These are phyloP conservation scores for Ammospiza caudacuta DNA, from an alignment of 2,113 vertebrate species.

Conservation along the genomic window DNA sequence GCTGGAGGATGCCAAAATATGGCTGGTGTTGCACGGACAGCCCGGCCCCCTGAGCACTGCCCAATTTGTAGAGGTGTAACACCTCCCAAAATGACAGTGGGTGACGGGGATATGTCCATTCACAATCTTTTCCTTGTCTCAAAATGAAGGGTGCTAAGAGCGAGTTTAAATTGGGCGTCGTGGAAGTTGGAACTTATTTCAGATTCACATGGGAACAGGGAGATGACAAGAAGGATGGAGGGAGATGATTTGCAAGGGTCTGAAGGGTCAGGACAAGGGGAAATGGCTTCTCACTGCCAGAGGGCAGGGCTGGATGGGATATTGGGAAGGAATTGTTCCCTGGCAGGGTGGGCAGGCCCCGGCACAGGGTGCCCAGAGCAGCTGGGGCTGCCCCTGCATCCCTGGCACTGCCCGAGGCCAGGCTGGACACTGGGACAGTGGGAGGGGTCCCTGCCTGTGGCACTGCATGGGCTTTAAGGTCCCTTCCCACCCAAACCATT, in stretches of 20 bases:
- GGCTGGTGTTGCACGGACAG: neutral
- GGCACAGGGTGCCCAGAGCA: no score
- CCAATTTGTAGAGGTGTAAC: neutral
- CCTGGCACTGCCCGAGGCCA: no score
- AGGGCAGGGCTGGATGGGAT: neutral
- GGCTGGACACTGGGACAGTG: no score
- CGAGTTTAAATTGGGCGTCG: fast-evolving
- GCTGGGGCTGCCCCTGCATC: no score
- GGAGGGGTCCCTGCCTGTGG: no score
- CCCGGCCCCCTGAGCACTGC: neutral
- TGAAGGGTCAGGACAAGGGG: fast-evolving
- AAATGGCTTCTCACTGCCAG: neutral
- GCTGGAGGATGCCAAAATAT: neutral
- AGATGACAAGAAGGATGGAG: neutral
- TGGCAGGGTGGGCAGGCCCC: no score
- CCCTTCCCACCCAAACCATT: neutral
- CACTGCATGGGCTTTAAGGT: no score
- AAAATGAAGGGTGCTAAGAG: neutral
- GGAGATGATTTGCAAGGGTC: neutral
- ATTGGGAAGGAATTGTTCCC: neutral
- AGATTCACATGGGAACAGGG: neutral
- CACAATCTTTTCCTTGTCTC: neutral
- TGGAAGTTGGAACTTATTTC: neutral
- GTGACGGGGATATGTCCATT: neutral
- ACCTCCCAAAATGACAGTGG: neutral